Evolutionary conservation across 2,797 vertebrate species (phyloP), one percentile per base, ranked within the genome.

Genomic region (Petrocephalus sullivani): DNA sequence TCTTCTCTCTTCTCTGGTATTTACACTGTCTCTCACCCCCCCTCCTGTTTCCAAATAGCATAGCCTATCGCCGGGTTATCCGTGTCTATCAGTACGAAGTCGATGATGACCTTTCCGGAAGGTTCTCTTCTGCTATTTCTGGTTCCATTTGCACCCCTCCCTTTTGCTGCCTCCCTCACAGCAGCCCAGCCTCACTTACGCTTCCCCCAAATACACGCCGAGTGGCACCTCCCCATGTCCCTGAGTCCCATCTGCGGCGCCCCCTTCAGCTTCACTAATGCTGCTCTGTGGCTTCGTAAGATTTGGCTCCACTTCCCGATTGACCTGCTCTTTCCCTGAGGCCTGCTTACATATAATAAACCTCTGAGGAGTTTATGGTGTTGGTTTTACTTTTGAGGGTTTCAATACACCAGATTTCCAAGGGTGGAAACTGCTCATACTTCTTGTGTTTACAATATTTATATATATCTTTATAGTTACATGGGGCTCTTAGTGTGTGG

Each of bases 1-100:
- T 81, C 75, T 85, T 37, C 16, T 28, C 89, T 85, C 90, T 88
- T 54, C 89, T 86, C 60, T 92, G 85, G 89, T 88, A 88, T 91
- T 90, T 90, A 87, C 91, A 91, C 92, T 91, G 92, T 95, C 88
- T 86, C 85, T 84, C 81, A 92, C 91, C 82, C 23, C 49, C 81
- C 64, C 88, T 75, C 82, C 95, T 95, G 94, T 96, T 96, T 97
- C 94, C 95, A 93, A 96, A 92, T 99, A 99, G 97, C 96, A 97
- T 98, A 97, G 98, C 97, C 12, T 99, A 98, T 94, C 97, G 97
- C 89, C 96, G 97, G 95, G 97, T 99, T 96, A 97, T 99, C 96
- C 96, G 96, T 96, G 97, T 99, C 95, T 97, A 96, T 99, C 97
- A 98, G 95, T 98, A 99, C 96, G 97, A 99, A 96, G 98, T 98